A percentile compares a stretch with the other conserved stretches of the same genome.
These are phyloP conservation scores for Cichlasoma orientale DNA, from an alignment of 2,797 vertebrate species.

Conservation along the genomic window DNA sequence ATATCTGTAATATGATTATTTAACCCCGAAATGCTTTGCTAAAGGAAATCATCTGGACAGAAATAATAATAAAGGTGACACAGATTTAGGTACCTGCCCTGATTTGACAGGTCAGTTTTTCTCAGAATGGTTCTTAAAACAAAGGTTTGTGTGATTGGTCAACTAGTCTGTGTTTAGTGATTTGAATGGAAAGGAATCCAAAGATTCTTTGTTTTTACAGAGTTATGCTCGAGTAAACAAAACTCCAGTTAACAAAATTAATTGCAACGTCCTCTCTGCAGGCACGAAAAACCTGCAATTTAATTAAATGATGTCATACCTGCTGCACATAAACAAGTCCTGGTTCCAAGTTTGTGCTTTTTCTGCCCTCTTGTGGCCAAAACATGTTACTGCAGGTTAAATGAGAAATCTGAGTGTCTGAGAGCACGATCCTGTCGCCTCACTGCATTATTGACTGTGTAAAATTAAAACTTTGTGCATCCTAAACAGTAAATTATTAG, in stretches of 20 bases:
- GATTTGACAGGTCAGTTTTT: not conserved
- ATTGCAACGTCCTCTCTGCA: too few species aligned
- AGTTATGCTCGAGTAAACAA: not conserved
- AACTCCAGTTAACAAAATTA: not conserved
- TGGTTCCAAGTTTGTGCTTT: not conserved
- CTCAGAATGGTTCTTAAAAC: not conserved
- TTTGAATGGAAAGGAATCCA: not conserved
- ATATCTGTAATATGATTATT: too few species aligned
- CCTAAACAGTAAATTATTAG: not conserved
- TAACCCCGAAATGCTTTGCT: too few species aligned
- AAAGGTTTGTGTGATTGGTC: not conserved
- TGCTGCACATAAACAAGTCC: not conserved
- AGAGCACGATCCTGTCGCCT: not conserved
- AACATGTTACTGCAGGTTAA: not conserved
- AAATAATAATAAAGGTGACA: not conserved
- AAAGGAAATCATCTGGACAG: not conserved
- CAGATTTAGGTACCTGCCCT: not conserved
- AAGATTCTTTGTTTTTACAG: not conserved
- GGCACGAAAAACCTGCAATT: not conserved
- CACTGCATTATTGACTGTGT: not conserved
- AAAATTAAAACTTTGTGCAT: not conserved
- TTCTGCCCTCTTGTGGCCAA: not conserved
- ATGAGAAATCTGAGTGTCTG: not conserved
- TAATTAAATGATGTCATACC: not conserved
- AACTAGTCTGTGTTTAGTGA: not conserved